phyloP scores from a whole-genome alignment of 2,797 vertebrate genomes.

The Poecilia picta region DNA sequence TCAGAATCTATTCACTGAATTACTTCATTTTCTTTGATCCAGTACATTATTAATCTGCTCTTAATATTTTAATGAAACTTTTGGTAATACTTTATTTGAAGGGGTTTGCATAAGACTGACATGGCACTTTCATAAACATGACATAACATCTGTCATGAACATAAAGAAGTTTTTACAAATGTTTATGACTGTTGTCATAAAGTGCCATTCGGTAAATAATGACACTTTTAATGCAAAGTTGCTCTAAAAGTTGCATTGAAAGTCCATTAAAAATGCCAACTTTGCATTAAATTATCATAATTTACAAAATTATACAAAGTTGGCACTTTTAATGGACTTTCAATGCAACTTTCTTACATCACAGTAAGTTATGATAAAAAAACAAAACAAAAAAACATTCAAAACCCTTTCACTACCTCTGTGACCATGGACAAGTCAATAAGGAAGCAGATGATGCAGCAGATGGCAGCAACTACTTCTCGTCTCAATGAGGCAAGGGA shows the following conservation, averaged over 20 bases:
- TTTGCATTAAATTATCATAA: too few relatives aligned
- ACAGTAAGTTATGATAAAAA: constrained; percentile 2
- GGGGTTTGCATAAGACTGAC: too few relatives aligned
- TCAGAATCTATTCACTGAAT: constrained; percentile 15
- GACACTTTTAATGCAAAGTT: too few relatives aligned
- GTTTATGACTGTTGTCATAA: too few relatives aligned
- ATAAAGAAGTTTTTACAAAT: too few relatives aligned
- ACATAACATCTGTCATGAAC: too few relatives aligned
- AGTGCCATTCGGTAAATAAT: too few relatives aligned
- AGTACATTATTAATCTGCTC: not conserved
- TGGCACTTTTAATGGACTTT: too few relatives aligned
- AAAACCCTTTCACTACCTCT: constrained; percentile 73
- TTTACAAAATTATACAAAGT: too few relatives aligned
- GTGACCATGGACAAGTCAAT: constrained; percentile 89
- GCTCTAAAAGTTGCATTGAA: too few relatives aligned
- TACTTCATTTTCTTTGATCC: constrained; percentile 10
- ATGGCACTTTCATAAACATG: too few relatives aligned
- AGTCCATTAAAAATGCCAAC: too few relatives aligned
- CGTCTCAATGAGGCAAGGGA: constrained; percentile 77
- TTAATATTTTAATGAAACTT: not conserved
- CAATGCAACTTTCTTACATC: not conserved
- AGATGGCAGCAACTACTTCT: constrained; percentile 85
- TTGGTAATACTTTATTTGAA: not conserved
- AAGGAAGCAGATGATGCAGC: constrained; percentile 85
- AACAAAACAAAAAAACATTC: not conserved